These are phyloP conservation scores for Ephialtes manifestator DNA, from an alignment of 2,888 invertebrate genomes.

Conservation along the genomic window DNA sequence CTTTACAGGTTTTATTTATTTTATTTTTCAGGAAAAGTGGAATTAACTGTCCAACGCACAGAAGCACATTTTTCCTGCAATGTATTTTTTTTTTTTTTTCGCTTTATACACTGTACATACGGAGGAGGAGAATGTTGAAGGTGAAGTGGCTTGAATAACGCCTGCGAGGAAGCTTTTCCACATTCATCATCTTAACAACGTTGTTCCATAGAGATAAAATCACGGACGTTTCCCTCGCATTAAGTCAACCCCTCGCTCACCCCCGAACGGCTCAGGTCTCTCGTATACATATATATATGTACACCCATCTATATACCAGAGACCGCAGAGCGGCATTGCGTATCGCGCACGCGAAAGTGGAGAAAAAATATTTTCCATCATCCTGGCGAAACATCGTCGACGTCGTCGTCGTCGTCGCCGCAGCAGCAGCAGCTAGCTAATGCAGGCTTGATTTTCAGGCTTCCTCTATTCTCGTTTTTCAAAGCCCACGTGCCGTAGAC, in stretches of 20 bases:
- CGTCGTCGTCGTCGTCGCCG: constrained; percentile 18
- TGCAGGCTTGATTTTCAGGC: constrained; percentile 15
- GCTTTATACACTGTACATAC: constrained; percentile 8
- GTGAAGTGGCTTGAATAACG: constrained; percentile 60
- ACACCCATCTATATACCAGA: background rate
- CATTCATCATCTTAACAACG: constrained; percentile 70
- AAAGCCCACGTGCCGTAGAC: background rate
- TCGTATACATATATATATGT: constrained; percentile 14
- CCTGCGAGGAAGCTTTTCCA: constrained; percentile 61
- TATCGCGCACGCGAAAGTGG: constrained; percentile 19
- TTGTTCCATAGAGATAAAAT: constrained; percentile 66
- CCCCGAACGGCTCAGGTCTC: constrained; percentile 16
- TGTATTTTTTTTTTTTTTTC: constrained; percentile 19
- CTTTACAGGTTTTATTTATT: constrained; percentile 42
- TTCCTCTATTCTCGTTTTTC: constrained; percentile 24
- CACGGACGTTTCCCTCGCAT: constrained; percentile 65
- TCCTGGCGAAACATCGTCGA: constrained; percentile 35
- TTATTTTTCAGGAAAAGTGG: constrained; percentile 43
- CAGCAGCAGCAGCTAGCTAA: constrained; percentile 1
- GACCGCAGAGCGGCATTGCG: constrained; percentile 6
- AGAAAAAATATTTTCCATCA: constrained; percentile 63
- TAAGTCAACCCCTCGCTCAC: constrained; percentile 47
- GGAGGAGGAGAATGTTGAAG: constrained; percentile 21
- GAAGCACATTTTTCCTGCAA: constrained; percentile 57
- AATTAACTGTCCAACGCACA: constrained; percentile 63